Conservation (phyloP, 35 echinoderm and acorn worm species). For the Ophiothrix spiculata region DNA sequence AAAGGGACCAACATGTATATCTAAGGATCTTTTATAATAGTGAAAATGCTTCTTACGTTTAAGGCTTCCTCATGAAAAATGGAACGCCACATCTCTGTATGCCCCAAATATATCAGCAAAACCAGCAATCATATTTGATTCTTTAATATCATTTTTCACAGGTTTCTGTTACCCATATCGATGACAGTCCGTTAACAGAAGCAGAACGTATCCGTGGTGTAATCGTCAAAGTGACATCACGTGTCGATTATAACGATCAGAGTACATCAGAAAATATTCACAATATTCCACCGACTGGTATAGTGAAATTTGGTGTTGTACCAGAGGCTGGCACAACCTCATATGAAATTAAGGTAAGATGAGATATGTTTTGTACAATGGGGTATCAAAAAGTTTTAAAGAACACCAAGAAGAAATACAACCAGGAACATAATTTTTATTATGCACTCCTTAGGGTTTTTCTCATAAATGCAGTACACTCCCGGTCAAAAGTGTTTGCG, state of each 20-base stretch:
- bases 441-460: background rate
- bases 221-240: background rate
- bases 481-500: too few relatives aligned
- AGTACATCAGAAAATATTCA: background rate
- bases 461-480: too few relatives aligned
- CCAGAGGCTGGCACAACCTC: background rate
- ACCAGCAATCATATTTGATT: background rate
- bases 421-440: too few relatives aligned
- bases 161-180: conserved; percentile 55
- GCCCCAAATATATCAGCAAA: too few relatives aligned
- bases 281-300: conserved; percentile 42
- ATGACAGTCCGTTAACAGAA: conserved; percentile 45
- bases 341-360: conserved; percentile 15
- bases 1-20: too few relatives aligned
- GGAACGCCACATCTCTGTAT: too few relatives aligned
- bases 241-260: background rate
- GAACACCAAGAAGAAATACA: too few relatives aligned
- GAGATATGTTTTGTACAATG: background rate
- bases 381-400: too few relatives aligned
- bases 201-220: conserved; percentile 30
- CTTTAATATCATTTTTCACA: background rate
- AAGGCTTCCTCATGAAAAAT: too few relatives aligned
- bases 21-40: too few relatives aligned
- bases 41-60: too few relatives aligned
- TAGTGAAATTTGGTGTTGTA: conserved; percentile 15